A percentile compares a stretch with the other conserved stretches of the same genome.
These are phyloP conservation scores for Sander lucioperca DNA, from an alignment of 2,113 vertebrate genomes.

Conservation along the genomic window DNA sequence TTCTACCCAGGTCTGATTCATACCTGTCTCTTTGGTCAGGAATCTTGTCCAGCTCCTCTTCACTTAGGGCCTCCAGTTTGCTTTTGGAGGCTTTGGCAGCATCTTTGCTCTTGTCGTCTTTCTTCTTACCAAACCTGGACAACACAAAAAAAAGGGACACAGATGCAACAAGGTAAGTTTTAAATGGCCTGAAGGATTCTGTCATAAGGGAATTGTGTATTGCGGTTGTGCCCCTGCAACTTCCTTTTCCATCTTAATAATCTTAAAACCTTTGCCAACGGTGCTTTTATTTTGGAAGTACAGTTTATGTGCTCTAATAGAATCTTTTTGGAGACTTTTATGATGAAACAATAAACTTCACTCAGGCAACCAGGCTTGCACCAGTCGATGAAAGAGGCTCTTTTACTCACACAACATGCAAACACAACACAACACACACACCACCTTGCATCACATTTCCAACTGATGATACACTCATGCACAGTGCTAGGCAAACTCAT, in stretches of 20 bases:
- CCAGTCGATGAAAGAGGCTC: conserved; percentile 25
- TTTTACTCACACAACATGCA: background rate
- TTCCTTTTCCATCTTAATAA: background rate
- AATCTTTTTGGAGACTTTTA: conserved; percentile 30
- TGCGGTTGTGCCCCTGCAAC: background rate
- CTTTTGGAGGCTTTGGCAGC: conserved; percentile 86
- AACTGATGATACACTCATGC: conserved; percentile 24
- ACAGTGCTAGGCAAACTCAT: no score
- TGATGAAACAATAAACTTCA: conserved; percentile 52
- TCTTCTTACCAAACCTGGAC: conserved; percentile 94
- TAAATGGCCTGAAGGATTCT: background rate
- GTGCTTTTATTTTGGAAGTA: conserved; percentile 36
- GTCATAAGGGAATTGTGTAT: background rate
- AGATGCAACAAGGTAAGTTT: background rate
- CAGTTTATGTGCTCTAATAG: conserved; percentile 11
- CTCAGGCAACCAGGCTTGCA: conserved; percentile 6
- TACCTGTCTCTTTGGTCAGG: conserved; percentile 74
- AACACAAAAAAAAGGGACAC: conserved; percentile 7
- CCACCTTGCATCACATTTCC: conserved; percentile 11
- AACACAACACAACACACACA: conserved; percentile 5
- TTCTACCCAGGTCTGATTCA: background rate
- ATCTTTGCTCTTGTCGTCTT: conserved; percentile 88
- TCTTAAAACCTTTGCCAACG: background rate
- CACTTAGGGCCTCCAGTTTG: conserved; percentile 82
- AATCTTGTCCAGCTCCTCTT: conserved; percentile 90